These are phyloP conservation scores for Drosophila aldrichi DNA, from an alignment of 2,888 invertebrate genomes.

Conservation along the genomic window DNA sequence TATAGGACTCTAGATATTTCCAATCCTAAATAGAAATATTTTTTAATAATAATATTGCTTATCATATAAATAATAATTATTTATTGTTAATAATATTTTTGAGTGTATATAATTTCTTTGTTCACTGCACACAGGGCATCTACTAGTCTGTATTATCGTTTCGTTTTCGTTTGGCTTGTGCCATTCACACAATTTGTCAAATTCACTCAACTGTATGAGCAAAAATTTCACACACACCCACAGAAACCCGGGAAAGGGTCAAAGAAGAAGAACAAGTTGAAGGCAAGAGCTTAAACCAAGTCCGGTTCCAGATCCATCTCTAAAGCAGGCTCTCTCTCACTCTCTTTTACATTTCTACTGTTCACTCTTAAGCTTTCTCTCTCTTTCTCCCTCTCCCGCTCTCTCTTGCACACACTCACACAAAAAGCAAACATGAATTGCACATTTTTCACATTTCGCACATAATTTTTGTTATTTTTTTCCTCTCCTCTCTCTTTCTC, in stretches of 20 bases:
- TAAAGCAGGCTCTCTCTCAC: not conserved
- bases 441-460: constrained; percentile 73
- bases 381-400: not conserved
- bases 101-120: not conserved
- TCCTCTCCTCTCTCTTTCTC: not conserved
- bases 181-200: constrained; percentile 75
- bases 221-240: constrained; percentile 30
- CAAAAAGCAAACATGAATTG: constrained; percentile 68
- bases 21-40: too few relatives aligned
- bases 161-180: constrained; percentile 41
- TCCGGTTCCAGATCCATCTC: constrained; percentile 31
- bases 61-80: too few relatives aligned
- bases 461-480: constrained; percentile 63
- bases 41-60: too few relatives aligned
- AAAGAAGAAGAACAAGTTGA: constrained; percentile 31
- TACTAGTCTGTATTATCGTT: constrained; percentile 5
- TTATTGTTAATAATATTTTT: too few relatives aligned
- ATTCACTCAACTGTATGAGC: constrained; percentile 73
- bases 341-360: not conserved
- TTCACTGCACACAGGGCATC: not conserved
- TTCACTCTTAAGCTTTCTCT: not conserved
- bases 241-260: not conserved
- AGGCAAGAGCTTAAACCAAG: constrained; percentile 39
- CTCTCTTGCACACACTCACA: constrained; percentile 3
- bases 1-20: too few relatives aligned